Evolutionary conservation across 2,113 vertebrate genomes (phyloP).

Genomic region (Rhizomys pruinosus): DNA sequence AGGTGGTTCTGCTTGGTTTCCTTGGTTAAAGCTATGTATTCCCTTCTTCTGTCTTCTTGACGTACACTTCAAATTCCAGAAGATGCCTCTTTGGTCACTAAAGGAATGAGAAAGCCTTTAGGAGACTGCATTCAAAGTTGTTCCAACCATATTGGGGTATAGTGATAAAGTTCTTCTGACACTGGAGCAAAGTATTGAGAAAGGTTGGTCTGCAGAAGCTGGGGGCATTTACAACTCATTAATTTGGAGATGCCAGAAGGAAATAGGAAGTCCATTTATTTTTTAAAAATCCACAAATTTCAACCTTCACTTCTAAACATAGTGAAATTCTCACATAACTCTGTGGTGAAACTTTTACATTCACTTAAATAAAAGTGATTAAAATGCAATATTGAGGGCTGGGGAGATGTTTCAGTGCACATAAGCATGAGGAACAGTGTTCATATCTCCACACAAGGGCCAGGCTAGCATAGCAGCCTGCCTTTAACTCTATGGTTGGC

Average conservation of each 20-base stretch:
- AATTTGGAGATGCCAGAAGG: neutral
- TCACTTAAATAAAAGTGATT: slow-evolving; percentile 11
- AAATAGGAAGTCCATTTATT: neutral
- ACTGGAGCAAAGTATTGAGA: neutral
- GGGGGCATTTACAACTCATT: neutral
- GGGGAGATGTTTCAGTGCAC: neutral
- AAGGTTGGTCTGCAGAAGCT: neutral
- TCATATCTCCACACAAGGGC: neutral
- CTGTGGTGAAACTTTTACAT: neutral
- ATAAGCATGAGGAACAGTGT: neutral
- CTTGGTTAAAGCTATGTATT: neutral
- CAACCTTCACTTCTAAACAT: slow-evolving; percentile 17
- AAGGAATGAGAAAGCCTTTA: neutral
- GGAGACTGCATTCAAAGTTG: neutral
- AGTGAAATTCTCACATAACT: neutral
- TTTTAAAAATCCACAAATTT: slow-evolving; percentile 4
- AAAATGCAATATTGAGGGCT: slow-evolving; percentile 5
- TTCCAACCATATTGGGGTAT: neutral
- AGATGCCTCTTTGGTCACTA: neutral
- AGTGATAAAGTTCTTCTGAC: neutral
- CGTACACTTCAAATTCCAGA: neutral
- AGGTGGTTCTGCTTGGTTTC: neutral
- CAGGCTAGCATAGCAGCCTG: neutral
- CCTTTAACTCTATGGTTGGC: neutral
- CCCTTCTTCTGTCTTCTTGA: neutral